Evolutionary conservation across 1,140 invertebrate species (phyloP), one percentile per base, ranked within the genome.

Genomic region (Spodoptera frugiperda): DNA sequence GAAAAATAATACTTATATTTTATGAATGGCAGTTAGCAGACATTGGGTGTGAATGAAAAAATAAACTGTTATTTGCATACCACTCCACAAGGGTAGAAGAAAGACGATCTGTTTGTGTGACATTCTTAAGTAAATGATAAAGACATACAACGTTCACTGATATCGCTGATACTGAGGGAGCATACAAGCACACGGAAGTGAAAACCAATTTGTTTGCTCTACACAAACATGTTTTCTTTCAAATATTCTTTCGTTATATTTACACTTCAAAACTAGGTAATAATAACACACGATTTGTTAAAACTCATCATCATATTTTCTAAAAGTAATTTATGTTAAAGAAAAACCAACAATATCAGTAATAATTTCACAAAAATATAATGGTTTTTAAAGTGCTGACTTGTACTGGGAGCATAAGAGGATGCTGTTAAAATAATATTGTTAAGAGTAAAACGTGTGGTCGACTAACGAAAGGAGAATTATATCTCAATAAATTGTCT

Each of bases 361-460:
- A 30, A 73, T 30, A 30, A 57, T 82, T 80, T 80, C 72, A 82
- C 71, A 82, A 77, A 80, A 72, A 80, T 63, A 78, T 78, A 81
- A 79, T 76, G 78, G 72, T 30, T 70, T 76, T 70, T 76, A 70
- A 82, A 85, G 81, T 80, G 75, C 53, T 44, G 68, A 63, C 70
- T 78, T 83, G 79, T 78, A 51, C 65, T 54, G 39, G 10, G 14
- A 72, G n/a, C 17, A 21, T 10, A 46, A 19, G 17, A 33, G n/a
- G 14, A 33, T 21, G 17, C 11, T 46, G 30, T 72, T 72, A 19
- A 55, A 57, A 72, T 72, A 72, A 57, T 72, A 72, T 53, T 72
- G n/a, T 30, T n/a, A n/a, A n/a, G 17, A 17, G n/a, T 10, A 46
- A 19, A 46, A 72, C 51, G 57, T 44, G 46, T 19, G 33, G 33